Evolutionary conservation across 2,888 invertebrate genomes (phyloP).

Genomic region (Hydraecia micacea): DNA sequence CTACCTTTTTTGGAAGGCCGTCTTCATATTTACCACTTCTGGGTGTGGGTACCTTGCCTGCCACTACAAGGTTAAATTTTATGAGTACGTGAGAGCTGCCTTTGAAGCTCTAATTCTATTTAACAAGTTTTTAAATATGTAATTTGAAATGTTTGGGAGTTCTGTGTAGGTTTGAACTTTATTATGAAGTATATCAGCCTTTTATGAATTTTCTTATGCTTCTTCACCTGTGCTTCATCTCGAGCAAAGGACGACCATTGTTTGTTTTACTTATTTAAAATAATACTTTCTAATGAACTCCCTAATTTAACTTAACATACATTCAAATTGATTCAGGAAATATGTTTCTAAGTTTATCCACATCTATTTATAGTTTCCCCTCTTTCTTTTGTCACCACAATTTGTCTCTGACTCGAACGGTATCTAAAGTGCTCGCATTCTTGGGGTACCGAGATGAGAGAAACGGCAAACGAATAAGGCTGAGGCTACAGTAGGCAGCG

Average conservation of each 20-base stretch:
- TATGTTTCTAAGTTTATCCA: conserved; percentile 34
- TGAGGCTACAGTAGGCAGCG: too few species aligned
- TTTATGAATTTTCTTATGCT: background rate
- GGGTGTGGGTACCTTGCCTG: conserved; percentile 35
- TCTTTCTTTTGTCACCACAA: conserved; percentile 56
- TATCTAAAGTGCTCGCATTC: conserved; percentile 39
- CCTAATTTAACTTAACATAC: conserved; percentile 8
- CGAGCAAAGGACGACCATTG: background rate
- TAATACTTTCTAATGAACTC: background rate
- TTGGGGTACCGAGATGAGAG: conserved; percentile 16
- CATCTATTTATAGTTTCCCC: conserved; percentile 54
- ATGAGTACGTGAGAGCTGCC: background rate
- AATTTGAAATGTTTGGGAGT: background rate
- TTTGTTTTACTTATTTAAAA: background rate
- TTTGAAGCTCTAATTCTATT: background rate
- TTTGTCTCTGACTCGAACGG: conserved; percentile 48
- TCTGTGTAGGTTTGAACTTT: background rate
- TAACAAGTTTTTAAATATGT: conserved; percentile 12
- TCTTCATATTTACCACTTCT: conserved; percentile 61
- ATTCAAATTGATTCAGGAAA: conserved; percentile 2
- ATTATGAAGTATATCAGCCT: background rate
- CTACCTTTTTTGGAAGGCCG: conserved; percentile 76
- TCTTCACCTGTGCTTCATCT: background rate
- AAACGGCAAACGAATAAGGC: conserved; percentile 34
- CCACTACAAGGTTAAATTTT: conserved; percentile 35